phyloP scores from a whole-genome alignment of 2,113 vertebrate genomes.

The Cichladusa arquata region DNA sequence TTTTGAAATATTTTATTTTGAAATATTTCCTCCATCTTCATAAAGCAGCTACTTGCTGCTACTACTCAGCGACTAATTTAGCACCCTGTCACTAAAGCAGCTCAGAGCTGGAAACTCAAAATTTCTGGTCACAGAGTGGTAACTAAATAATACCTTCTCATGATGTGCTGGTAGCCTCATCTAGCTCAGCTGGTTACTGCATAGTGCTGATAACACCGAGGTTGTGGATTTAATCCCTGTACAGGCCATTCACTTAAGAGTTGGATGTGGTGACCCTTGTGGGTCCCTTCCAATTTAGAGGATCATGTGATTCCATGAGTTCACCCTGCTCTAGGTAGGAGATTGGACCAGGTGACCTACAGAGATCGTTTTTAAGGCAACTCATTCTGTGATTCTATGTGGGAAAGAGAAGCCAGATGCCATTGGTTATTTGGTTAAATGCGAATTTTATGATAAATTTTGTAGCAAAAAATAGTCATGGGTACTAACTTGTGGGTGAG shows the following conservation, averaged over 20 bases:
- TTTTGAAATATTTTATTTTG: neutral
- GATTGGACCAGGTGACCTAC: neutral
- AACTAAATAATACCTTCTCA: neutral
- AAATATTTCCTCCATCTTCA: neutral
- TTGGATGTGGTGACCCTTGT: neutral
- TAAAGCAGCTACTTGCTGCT: neutral
- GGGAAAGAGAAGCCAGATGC: neutral
- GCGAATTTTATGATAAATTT: neutral
- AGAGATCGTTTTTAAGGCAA: neutral
- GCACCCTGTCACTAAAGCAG: accelerated
- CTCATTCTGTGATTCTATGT: neutral
- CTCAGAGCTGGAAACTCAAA: neutral
- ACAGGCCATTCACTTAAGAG: no score
- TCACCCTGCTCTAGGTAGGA: neutral
- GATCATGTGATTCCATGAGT: neutral
- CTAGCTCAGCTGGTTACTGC: neutral
- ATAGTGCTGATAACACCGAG: neutral
- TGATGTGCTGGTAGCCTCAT: neutral
- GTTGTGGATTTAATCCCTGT: neutral
- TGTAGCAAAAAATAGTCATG: neutral
- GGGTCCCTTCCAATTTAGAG: neutral
- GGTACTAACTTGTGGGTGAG: neutral
- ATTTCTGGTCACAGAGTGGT: neutral
- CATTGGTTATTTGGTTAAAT: neutral
- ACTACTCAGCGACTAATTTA: neutral